A percentile compares a stretch with the other conserved stretches of the same genome.
Conservation (phyloP, 2,797 vertebrate genomes). For the Emys orbicularis region DNA sequence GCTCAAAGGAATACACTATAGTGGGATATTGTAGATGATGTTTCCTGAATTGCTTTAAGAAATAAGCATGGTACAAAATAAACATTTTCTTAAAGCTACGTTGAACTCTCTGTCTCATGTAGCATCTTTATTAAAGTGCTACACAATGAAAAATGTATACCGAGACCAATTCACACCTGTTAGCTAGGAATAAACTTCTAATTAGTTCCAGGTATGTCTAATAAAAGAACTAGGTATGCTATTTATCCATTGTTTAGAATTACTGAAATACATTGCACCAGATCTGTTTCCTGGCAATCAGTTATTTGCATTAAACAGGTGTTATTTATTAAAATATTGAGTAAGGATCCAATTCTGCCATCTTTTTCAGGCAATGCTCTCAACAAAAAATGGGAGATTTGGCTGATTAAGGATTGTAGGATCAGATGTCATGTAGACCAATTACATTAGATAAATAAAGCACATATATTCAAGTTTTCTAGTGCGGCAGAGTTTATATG, state of each 20-base stretch:
- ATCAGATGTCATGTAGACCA: neutral
- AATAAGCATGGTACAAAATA: neutral
- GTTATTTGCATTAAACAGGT: constrained; percentile 28
- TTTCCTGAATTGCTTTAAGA: neutral
- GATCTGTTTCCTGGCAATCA: constrained; percentile 35
- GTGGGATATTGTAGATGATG: neutral
- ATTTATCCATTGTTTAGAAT: constrained; percentile 33
- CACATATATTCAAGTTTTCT: neutral
- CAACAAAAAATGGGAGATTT: neutral
- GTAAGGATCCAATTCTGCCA: neutral
- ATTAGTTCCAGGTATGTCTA: neutral
- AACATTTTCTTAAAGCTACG: constrained; percentile 7
- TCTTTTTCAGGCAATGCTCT: neutral
- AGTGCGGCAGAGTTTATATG: neutral
- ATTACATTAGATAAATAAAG: neutral
- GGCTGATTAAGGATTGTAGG: neutral
- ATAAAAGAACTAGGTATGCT: neutral
- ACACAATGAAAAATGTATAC: neutral
- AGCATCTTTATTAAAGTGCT: neutral
- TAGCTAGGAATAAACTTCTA: neutral
- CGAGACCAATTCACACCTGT: neutral
- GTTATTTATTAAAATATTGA: constrained; percentile 64
- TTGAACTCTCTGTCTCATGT: neutral
- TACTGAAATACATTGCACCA: constrained; percentile 15
- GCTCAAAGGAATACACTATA: neutral